Evolutionary conservation across 2,888 invertebrate species (phyloP), one percentile per base, ranked within the genome.

Genomic region (Metacarcinus magister): DNA sequence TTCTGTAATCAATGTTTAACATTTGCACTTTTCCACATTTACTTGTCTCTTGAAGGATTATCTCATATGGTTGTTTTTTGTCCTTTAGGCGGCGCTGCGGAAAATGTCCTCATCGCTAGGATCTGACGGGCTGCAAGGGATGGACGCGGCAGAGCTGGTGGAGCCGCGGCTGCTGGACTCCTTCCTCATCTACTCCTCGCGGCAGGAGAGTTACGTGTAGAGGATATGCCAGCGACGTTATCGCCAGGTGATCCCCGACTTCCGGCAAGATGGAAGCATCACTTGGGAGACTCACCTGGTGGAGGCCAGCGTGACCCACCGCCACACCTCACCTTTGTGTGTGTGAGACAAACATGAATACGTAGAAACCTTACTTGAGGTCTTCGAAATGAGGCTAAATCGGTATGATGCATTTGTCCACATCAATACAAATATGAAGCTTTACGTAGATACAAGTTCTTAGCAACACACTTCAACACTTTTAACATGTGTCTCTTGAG

Each of bases 161-260:
- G 98, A 98, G 97, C 98, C 98, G 0, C 98, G 98, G 97, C 98
- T 99, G 19, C 98, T 98, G 98, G 99, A 99, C 97, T 98, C 98
- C 0, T 98, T 99, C 97, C 98, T 98, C 97, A 98, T 98, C 75
- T 99, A 98, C 97, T 98, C 99, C 0, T 98, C 98, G 46, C 98
- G 98, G 97, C 98, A 98, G 97, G 98, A 99, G 97, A 98, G 98
- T 97, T 98, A 98, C 97, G 98, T 98, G 89, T 98, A 94, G 91
- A 60, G 44, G 89, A 39, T 75, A 93, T 7, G 23, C 32, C 67
- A 92, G 92, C 44, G 91, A 82, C 82, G n/a, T 28, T 32, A 10
- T 75, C 10, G 93, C 3, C 67, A 39, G 60, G 32, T 16, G 54
- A 60, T 39, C 32, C 46, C 19, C 44, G 46, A 46, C 91, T n/a